phyloP scores from a whole-genome alignment of 1,140 invertebrate species.

The Drosophila willistoni region DNA sequence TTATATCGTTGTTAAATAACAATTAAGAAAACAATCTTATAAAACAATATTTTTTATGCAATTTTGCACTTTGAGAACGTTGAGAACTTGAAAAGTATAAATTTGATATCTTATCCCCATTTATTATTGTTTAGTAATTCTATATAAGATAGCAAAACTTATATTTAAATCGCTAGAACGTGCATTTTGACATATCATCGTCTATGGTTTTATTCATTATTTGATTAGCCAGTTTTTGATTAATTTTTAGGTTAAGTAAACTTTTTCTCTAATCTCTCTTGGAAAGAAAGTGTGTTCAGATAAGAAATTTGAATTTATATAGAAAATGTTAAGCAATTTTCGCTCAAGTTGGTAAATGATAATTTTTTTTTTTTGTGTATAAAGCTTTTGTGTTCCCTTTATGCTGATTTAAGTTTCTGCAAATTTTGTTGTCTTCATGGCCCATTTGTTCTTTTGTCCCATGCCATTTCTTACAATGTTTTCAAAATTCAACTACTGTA shows the following conservation, averaged over 20 bases:
- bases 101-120: too few relatives aligned
- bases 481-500: not conserved
- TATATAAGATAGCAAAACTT: too few relatives aligned
- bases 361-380: too few relatives aligned
- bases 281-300: too few relatives aligned
- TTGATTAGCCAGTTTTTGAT: not conserved
- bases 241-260: not conserved
- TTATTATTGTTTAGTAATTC: too few relatives aligned
- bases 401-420: constrained; percentile 6
- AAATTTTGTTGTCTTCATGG: constrained; percentile 18
- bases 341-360: not conserved
- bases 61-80: too few relatives aligned
- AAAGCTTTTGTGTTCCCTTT: not conserved
- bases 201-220: not conserved
- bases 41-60: too few relatives aligned
- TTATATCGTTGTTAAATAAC: not conserved
- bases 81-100: too few relatives aligned
- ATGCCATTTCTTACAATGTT: constrained; percentile 15
- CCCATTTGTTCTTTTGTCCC: constrained; percentile 22
- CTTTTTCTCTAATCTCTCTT: too few relatives aligned
- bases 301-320: not conserved
- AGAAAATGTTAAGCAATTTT: not conserved
- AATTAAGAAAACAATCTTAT: too few relatives aligned
- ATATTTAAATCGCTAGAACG: too few relatives aligned
- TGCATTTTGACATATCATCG: not conserved